Percentiles rank a stretch among this genome's conserved stretches.
Evolutionary conservation across 2,888 invertebrate genomes (phyloP).

Genomic region (Nephrocerus scutellatus): DNA sequence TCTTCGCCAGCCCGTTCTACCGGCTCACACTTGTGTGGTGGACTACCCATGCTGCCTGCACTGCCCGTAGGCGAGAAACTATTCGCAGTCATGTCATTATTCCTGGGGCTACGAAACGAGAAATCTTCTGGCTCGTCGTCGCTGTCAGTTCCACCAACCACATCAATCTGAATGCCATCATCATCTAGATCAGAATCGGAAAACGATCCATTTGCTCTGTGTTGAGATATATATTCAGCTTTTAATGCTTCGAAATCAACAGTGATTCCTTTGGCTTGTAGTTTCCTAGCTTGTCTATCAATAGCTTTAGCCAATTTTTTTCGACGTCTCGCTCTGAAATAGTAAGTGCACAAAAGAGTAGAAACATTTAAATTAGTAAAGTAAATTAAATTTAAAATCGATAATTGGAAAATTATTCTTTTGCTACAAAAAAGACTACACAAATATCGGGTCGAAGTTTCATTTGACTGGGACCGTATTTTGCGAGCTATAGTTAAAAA

Average conservation of each 20-base stretch:
- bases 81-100: constrained; percentile 31
- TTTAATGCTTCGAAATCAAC: constrained; percentile 80
- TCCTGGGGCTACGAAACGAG: constrained; percentile 43
- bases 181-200: constrained; percentile 59
- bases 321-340: constrained; percentile 68
- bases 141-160: constrained; percentile 72
- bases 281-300: constrained; percentile 85
- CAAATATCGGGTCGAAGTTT: too few species aligned
- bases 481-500: too few species aligned
- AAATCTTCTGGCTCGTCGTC: constrained; percentile 57
- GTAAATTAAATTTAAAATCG: too few species aligned
- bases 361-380: too few species aligned
- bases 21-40: constrained; percentile 23
- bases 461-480: too few species aligned
- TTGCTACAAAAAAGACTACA: too few species aligned
- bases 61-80: constrained; percentile 30
- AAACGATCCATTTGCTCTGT: constrained; percentile 54
- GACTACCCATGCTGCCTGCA: constrained; percentile 29
- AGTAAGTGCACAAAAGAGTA: neutral
- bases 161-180: constrained; percentile 72
- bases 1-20: constrained; percentile 23
- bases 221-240: constrained; percentile 77
- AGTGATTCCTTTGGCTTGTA: constrained; percentile 83
- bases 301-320: constrained; percentile 88
- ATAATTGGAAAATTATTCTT: too few species aligned